Percentiles rank a stretch among this genome's conserved stretches.
Evolutionary conservation across 2,113 vertebrate genomes (phyloP).

Genomic region (Scolopax mira): DNA sequence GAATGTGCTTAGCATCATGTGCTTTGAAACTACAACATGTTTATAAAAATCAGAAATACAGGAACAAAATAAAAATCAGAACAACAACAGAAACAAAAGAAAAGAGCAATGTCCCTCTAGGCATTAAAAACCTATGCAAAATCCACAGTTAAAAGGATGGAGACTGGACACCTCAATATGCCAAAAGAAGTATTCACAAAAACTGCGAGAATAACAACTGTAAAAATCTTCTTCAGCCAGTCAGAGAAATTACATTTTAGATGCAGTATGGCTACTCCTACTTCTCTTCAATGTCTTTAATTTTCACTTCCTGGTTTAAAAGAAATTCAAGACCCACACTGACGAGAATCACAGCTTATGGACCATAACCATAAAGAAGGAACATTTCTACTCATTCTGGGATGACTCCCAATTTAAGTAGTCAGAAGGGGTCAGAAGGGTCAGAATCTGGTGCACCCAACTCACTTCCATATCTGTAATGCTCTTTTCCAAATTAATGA

Average conservation of each 20-base stretch:
- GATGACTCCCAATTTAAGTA: not conserved
- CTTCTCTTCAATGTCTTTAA: not conserved
- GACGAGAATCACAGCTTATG: not conserved
- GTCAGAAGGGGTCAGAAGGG: not conserved
- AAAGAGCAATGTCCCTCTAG: not conserved
- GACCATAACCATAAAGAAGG: not conserved
- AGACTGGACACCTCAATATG: not conserved
- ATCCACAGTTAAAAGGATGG: not conserved
- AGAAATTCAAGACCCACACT: not conserved
- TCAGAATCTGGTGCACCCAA: not conserved
- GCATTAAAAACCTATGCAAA: not conserved
- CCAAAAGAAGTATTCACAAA: not conserved
- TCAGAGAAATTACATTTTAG: not conserved
- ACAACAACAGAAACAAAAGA: not conserved
- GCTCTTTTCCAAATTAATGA: not conserved
- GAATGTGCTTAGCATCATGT: not conserved
- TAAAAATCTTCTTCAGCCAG: not conserved
- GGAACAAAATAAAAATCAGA: not conserved
- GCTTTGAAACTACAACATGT: not conserved
- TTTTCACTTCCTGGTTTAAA: not conserved
- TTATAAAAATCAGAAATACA: not conserved
- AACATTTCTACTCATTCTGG: not conserved
- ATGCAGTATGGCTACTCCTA: not conserved
- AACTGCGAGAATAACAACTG: not conserved
- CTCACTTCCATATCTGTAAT: not conserved